Conservation (phyloP, 1,140 invertebrate species). For the Lordiphosa collinella region DNA sequence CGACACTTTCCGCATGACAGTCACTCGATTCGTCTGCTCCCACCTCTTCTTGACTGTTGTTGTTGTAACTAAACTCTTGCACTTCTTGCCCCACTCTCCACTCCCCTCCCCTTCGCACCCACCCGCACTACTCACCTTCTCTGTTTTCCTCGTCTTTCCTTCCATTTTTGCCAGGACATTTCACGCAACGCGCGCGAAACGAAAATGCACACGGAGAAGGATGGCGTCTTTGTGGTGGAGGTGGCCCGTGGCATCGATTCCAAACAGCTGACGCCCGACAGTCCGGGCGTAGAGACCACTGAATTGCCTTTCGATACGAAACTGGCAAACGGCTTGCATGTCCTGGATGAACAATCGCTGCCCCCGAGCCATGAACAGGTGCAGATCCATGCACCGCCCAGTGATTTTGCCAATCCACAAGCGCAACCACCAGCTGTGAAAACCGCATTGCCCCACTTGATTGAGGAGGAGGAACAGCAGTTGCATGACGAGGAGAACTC, state of each 20-base stretch:
- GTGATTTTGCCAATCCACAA: constrained; percentile 39
- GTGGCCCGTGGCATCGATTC: constrained; percentile 80
- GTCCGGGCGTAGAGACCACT: constrained; percentile 54
- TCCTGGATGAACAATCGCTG: constrained; percentile 42
- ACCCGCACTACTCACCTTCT: neutral
- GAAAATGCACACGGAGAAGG: constrained; percentile 85
- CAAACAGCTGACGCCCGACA: constrained; percentile 51
- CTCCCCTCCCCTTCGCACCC: neutral
- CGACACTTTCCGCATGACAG: constrained; percentile 63
- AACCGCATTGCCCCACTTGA: constrained; percentile 62
- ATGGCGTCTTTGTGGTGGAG: constrained; percentile 89
- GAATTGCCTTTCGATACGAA: constrained; percentile 63
- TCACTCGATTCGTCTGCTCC: constrained; percentile 49
- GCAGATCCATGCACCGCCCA: constrained; percentile 75
- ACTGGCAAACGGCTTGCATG: constrained; percentile 18
- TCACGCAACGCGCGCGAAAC: constrained; percentile 84
- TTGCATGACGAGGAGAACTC: constrained; percentile 64
- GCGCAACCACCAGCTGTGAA: constrained; percentile 51
- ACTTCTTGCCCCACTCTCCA: neutral
- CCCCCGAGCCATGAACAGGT: constrained; percentile 68
- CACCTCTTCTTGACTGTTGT: neutral
- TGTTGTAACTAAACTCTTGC: neutral
- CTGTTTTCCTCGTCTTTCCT: constrained; percentile 1
- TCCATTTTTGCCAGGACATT: constrained; percentile 81
- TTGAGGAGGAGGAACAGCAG: constrained; percentile 56